Base-by-base conservation (phyloP, 1,140 invertebrate species). In the Notospermus geniculatus region DNA sequence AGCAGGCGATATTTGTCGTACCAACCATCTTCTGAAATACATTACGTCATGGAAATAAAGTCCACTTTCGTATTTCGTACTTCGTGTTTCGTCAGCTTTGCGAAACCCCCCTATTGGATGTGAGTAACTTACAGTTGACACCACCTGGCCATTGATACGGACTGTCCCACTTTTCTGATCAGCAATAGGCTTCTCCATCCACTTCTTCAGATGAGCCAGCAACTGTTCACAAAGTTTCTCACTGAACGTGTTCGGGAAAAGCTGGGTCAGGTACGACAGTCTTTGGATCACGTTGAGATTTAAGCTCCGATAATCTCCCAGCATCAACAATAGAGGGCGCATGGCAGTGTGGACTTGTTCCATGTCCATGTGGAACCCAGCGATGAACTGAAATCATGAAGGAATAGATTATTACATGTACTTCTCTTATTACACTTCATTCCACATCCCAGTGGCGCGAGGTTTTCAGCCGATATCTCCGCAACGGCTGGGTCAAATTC, bases 241-340 rank as follows among this genome's bases (percentile, higher is more conserved):
- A 70, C 92, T 97, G 72, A 98, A 97, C n/a, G 91, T 91, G 46
- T 91, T 88, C 0, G 95, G 94, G 73, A 98, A 98, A 0, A 98
- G 82, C 79, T 95, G 92, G 0, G 95, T 95, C 17, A 97, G 82
- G 77, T 93, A 97, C 0, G 91, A 93, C 0, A 97, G 79, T 32
- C 92, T 84, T 74, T 93, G 91, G 1, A 95, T 89, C 15, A 91
- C 88, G 69, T 91, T 93, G 17, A 95, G 84, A 36, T 88, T 94
- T 1, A 97, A 82, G 71, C 89, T 91, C 46, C 92, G 85, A 67
- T 92, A 90, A 75, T 97, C 93, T 0, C 90, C 91, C 5, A 97
- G 78, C 1, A 88, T 90, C 17, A 89, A 71, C 1, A 97, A 75
- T 59, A 96, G 82, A 0, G 93, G 92, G 32, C 91, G 82, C 85